Conservation (phyloP, 2,113 vertebrate species). For the Hydropotes inermis region DNA sequence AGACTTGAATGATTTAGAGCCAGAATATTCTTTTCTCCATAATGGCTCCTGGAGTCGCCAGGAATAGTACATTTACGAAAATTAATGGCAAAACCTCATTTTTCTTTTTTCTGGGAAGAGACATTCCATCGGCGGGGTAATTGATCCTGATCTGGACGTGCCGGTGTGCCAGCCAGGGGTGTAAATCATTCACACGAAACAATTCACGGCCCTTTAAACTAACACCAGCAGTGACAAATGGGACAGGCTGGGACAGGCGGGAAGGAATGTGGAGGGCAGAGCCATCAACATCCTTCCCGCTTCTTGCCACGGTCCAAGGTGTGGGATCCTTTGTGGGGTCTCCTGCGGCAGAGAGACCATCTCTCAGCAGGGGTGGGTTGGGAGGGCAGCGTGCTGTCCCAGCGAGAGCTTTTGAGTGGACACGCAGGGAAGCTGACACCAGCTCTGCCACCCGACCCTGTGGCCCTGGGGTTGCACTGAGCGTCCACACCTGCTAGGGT, state of each 20-base stretch:
- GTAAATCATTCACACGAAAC: conserved; percentile 60
- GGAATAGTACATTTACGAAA: conserved; percentile 69
- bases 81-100: conserved; percentile 70
- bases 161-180: conserved; percentile 22
- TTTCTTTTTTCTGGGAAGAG: conserved; percentile 71
- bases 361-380: not conserved
- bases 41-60: conserved; percentile 52
- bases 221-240: conserved; percentile 46
- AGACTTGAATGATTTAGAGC: conserved; percentile 43
- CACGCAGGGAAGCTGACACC: not conserved
- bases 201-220: conserved; percentile 54
- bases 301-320: not conserved
- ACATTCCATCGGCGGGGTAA: conserved; percentile 73
- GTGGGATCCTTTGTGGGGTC: not conserved
- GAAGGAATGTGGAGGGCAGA: not conserved
- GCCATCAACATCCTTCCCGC: not conserved
- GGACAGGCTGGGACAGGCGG: not conserved
- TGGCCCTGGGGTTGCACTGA: not conserved
- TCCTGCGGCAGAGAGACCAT: not conserved
- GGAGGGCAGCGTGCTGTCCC: not conserved
- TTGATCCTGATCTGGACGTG: conserved; percentile 64
- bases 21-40: conserved; percentile 38
- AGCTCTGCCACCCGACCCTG: not conserved
- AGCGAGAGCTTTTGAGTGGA: not conserved
- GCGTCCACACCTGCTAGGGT: not conserved